Conservation (phyloP, 2,888 invertebrate species). For the Eupithecia vulgata region DNA sequence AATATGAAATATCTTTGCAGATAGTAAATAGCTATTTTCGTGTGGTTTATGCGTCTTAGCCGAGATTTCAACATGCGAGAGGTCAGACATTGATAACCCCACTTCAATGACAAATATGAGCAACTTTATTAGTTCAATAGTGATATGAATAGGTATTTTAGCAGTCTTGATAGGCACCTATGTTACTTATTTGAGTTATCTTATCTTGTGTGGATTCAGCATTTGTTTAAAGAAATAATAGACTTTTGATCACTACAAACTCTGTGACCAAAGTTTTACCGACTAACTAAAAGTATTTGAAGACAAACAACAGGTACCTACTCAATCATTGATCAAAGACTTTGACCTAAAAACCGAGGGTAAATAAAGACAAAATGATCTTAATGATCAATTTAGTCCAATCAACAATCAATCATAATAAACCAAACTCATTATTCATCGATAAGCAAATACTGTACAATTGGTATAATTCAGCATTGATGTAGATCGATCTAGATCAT, state of each 20-base stretch:
- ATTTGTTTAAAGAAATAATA: neutral
- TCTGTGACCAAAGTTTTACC: neutral
- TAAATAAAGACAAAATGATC: slow-evolving; percentile 9
- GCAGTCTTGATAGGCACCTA: neutral
- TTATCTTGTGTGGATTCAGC: neutral
- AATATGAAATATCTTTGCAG: slow-evolving; percentile 21
- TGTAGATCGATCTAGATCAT: slow-evolving; percentile 76
- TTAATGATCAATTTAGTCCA: slow-evolving; percentile 24
- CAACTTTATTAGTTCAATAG: neutral
- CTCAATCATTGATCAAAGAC: neutral
- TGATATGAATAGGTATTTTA: neutral
- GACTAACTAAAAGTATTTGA: neutral
- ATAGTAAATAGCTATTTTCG: slow-evolving; percentile 9
- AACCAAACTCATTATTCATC: slow-evolving; percentile 36
- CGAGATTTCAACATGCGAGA: slow-evolving; percentile 6
- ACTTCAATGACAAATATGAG: slow-evolving; percentile 20
- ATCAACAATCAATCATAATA: slow-evolving; percentile 37
- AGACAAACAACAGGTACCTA: neutral
- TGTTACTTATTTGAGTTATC: neutral
- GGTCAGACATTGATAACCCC: slow-evolving; percentile 22
- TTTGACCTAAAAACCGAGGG: slow-evolving; percentile 17
- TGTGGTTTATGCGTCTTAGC: neutral
- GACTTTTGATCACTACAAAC: neutral
- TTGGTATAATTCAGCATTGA: slow-evolving; percentile 54
- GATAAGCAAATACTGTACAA: slow-evolving; percentile 43